Base-by-base conservation (phyloP, 2,797 vertebrate species). In the Catharus ustulatus region DNA sequence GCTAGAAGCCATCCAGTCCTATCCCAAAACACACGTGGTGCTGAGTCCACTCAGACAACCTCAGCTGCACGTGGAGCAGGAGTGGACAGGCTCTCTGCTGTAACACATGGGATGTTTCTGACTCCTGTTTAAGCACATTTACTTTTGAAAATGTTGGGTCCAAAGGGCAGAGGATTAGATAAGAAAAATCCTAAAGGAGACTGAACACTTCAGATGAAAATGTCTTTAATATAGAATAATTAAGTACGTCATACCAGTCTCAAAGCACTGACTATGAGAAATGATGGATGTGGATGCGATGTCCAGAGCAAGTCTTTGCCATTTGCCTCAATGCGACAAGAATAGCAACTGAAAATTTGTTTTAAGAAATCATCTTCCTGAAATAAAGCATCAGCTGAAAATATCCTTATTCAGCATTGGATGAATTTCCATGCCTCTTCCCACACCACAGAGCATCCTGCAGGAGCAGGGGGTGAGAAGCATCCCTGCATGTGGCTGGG, bases 401-500 rank as follows among this genome's bases (percentile, higher is more conserved):
- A 88, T 54, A 54, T 34, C 10, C 9, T 69, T 72, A 18, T 2
- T 3, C 9, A 48, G 32, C 5, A 1, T 2, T 57, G 55, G 29
- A 45, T 77, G 21, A 54, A 38, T 69, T 92, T 34, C 32, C 34
- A 82, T 9, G 1, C 5, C 32, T 22, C 30, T 63, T 23, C 11
- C 27, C 16, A 38, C 11, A 34, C 3, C 29, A 2, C 1, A 64
- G 17, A 40, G 22, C 4, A 3, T 11, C 43, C 48, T 8, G 8
- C 0, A 4, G 36, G 38, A 66, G 9, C 6, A 27, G 57, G 6
- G 3, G 4, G 29, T 40, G 23, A 82, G 63, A 30, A 58, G 10
- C 40, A 79, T 38, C 26, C 23, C 63, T 0, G 2, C 20, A 22
- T 6, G 19, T 1, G 0, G 6, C 45, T 20, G 10, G 59, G 8